Percentiles rank a stretch among this genome's conserved stretches.
Conservation (phyloP, 2,888 invertebrate species). For the Lasioglossum morio region DNA sequence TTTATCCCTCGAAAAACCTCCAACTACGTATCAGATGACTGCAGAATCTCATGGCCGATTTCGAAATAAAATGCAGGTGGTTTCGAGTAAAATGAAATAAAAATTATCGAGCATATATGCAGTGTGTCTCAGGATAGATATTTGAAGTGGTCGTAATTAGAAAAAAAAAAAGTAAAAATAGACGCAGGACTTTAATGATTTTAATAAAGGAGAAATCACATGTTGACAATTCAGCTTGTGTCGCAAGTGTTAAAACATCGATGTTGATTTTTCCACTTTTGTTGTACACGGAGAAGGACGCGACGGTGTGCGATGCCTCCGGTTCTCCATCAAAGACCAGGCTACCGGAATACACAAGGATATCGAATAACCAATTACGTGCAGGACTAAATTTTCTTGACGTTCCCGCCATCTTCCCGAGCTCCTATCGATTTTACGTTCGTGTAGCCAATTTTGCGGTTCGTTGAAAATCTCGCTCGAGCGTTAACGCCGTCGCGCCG, state of each 20-base stretch:
- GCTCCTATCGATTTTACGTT: slow-evolving; percentile 42
- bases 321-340: not conserved
- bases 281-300: not conserved
- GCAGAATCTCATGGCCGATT: too few relatives aligned
- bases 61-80: too few relatives aligned
- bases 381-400: slow-evolving; percentile 1
- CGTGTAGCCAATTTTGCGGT: slow-evolving; percentile 24
- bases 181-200: too few relatives aligned
- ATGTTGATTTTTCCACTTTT: not conserved
- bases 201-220: too few relatives aligned
- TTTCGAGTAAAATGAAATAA: too few relatives aligned
- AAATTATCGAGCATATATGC: too few relatives aligned
- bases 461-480: slow-evolving; percentile 20
- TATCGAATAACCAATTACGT: not conserved
- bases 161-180: too few relatives aligned
- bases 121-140: too few relatives aligned
- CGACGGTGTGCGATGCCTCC: not conserved
- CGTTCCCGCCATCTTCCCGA: not conserved
- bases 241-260: not conserved
- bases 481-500: not conserved
- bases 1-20: slow-evolving; percentile 3
- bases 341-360: slow-evolving; percentile 4
- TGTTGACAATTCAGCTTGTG: not conserved
- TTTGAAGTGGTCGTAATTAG: too few relatives aligned
- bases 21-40: not conserved